A percentile compares a stretch with the other conserved stretches of the same genome.
Evolutionary conservation across 2,113 vertebrate species (phyloP).

Genomic region (Eublepharis macularius): DNA sequence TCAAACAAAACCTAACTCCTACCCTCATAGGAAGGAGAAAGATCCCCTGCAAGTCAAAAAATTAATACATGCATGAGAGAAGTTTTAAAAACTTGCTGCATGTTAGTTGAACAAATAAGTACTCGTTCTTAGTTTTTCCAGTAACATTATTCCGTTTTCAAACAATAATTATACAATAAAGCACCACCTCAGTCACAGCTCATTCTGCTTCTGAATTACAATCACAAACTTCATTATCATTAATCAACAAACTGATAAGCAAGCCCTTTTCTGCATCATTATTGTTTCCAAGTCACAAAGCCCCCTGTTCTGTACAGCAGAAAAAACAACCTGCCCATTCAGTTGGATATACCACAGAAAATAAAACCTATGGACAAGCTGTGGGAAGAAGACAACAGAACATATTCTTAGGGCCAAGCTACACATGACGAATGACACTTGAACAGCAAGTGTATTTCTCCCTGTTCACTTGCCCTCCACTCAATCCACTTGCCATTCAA

Average conservation of each 20-base stretch:
- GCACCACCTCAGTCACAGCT: constrained; percentile 35
- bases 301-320: not conserved
- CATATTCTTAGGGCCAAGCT: not conserved
- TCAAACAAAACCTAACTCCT: too few species aligned
- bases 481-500: too few species aligned
- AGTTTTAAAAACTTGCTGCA: too few species aligned
- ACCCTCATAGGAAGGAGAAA: too few species aligned
- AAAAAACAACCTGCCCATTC: constrained; percentile 10
- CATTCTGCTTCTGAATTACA: constrained; percentile 32
- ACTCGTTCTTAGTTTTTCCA: not conserved
- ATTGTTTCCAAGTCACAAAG: constrained; percentile 32
- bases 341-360: not conserved
- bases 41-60: too few species aligned
- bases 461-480: too few species aligned
- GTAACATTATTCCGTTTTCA: constrained; percentile 46
- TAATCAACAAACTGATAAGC: constrained; percentile 37
- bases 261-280: not conserved
- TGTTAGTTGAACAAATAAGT: not conserved
- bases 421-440: too few species aligned
- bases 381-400: not conserved
- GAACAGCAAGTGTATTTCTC: too few species aligned
- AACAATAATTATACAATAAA: constrained; percentile 48
- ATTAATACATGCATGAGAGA: too few species aligned
- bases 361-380: not conserved
- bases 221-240: constrained; percentile 51